Percentiles rank a stretch among this genome's conserved stretches.
Conservation (phyloP, 2,888 invertebrate genomes). For the Acanthococcus lagerstroemiae region DNA sequence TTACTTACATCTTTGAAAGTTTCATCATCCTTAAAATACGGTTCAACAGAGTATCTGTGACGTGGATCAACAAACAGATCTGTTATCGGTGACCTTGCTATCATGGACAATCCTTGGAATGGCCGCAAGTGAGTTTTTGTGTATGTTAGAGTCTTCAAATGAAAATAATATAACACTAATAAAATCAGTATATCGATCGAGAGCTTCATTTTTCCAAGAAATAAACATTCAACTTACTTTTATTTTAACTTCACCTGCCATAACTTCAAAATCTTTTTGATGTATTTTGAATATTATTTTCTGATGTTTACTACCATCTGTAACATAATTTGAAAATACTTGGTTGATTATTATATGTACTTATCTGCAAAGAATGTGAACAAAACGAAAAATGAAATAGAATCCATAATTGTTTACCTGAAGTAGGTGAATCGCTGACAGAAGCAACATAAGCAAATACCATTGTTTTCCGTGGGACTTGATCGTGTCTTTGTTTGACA, state of each 20-base stretch:
- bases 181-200: background rate
- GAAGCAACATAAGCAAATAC: constrained; percentile 1
- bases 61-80: background rate
- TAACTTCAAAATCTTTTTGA: background rate
- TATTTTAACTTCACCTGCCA: background rate
- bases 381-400: too few species aligned
- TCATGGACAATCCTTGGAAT: background rate
- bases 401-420: too few species aligned
- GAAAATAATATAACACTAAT: background rate
- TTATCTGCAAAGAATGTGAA: too few species aligned
- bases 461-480: background rate
- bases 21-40: background rate
- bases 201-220: background rate
- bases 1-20: background rate
- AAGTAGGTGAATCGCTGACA: too few species aligned
- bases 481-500: background rate
- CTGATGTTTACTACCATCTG: background rate
- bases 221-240: background rate
- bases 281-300: background rate
- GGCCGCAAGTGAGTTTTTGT: background rate
- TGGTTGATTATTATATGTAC: too few species aligned
- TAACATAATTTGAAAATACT: too few species aligned
- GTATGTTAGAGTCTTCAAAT: background rate
- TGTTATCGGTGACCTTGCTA: background rate
- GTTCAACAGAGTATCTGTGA: too few species aligned